phyloP scores from a whole-genome alignment of 2,797 vertebrate species.

The Enteromius trimaculatus region DNA sequence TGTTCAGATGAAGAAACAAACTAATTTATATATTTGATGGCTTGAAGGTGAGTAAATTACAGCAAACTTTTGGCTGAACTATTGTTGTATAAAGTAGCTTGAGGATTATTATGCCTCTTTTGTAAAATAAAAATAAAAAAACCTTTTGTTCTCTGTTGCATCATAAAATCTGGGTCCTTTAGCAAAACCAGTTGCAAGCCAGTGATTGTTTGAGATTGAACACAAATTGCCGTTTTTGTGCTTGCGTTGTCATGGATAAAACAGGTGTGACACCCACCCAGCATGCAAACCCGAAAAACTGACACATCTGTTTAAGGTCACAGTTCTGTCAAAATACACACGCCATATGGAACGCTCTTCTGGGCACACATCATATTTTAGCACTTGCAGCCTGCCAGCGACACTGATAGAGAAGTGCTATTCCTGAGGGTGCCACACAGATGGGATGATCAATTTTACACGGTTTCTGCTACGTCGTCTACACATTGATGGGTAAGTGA shows the following conservation, averaged over 20 bases:
- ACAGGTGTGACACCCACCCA: slow-evolving; percentile 68
- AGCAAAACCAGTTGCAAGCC: not conserved
- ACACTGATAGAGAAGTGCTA: slow-evolving; percentile 62
- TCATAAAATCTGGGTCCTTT: not conserved
- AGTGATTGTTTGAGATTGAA: not conserved
- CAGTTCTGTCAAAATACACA: slow-evolving; percentile 67
- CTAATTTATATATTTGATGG: not conserved
- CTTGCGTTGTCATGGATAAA: slow-evolving; percentile 53
- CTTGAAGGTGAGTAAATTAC: not conserved
- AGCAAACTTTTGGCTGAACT: not conserved
- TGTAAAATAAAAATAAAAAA: not conserved
- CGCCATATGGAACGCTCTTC: slow-evolving; percentile 71
- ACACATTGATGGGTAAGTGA: not conserved
- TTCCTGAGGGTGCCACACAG: slow-evolving; percentile 38
- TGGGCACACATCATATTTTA: slow-evolving; percentile 69
- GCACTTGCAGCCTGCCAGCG: slow-evolving; percentile 73
- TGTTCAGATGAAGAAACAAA: not conserved
- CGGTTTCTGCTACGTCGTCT: slow-evolving; percentile 12
- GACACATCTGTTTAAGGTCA: slow-evolving; percentile 77
- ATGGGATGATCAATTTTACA: slow-evolving; percentile 49
- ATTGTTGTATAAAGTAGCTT: not conserved
- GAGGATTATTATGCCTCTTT: not conserved
- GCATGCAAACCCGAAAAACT: slow-evolving; percentile 44
- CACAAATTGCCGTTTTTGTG: not conserved
- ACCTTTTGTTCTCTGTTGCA: not conserved